Evolutionary conservation across 1,140 invertebrate genomes (phyloP).

Genomic region (Amphibalanus amphitrite): DNA sequence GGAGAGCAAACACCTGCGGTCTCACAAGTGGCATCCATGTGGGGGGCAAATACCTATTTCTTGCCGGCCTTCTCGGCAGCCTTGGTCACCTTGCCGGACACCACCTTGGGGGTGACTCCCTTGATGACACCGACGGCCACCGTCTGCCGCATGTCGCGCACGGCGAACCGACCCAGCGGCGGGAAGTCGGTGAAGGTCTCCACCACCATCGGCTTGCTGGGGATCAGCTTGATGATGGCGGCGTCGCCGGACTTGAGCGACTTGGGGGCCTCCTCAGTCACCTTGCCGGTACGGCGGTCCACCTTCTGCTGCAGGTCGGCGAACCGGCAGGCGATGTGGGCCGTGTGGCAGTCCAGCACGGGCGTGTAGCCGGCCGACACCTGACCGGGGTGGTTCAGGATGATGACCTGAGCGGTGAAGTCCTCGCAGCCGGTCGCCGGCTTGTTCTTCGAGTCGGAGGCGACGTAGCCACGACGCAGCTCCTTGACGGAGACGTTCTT

Average conservation of each 20-base stretch:
- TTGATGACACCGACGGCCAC: constrained; percentile 98
- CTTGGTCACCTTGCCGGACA: constrained; percentile 85
- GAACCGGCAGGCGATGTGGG: constrained; percentile 98
- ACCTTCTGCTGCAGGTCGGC: constrained; percentile 93
- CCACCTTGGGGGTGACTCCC: constrained; percentile 67
- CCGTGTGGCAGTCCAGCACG: constrained; percentile 95
- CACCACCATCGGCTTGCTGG: constrained; percentile 91
- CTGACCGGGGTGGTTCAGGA: constrained; percentile 93
- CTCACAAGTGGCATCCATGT: neutral
- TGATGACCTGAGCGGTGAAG: constrained; percentile 91
- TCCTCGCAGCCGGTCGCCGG: constrained; percentile 82
- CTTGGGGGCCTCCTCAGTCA: constrained; percentile 35
- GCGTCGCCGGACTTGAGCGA: constrained; percentile 89
- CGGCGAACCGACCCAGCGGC: constrained; percentile 93
- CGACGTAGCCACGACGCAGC: constrained; percentile 86
- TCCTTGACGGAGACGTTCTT: constrained; percentile 99
- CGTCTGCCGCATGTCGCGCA: constrained; percentile 98
- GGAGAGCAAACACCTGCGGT: neutral
- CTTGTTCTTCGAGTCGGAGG: constrained; percentile 89
- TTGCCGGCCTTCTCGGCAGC: constrained; percentile 91
- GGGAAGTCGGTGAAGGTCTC: constrained; percentile 96
- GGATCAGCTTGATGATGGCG: constrained; percentile 79
- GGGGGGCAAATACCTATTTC: constrained; percentile 31
- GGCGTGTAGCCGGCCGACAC: constrained; percentile 94
- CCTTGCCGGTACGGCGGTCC: constrained; percentile 77